Conservation (phyloP, 1,140 invertebrate species). For the Bombus impatiens region DNA sequence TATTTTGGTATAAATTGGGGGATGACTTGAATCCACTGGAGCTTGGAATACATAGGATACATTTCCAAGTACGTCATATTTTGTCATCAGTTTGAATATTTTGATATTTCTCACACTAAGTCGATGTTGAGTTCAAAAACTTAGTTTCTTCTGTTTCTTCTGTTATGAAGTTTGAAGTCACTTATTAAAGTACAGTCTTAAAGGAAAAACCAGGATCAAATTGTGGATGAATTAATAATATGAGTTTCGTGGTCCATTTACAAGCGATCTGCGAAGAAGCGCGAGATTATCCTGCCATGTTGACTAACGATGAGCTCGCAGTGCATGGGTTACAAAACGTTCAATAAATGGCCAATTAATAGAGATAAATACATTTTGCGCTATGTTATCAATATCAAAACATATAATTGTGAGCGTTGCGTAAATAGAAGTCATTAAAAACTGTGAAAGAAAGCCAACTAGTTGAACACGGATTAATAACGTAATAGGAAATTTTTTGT, state of each 20-base stretch:
- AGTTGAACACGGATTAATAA: not conserved
- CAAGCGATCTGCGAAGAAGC: not conserved
- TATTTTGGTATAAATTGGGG: no score
- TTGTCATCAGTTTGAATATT: no score
- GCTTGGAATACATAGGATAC: no score
- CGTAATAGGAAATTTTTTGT: not conserved
- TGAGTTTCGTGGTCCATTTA: not conserved
- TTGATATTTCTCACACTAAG: not conserved
- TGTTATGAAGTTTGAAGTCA: not conserved
- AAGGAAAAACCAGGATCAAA: not conserved
- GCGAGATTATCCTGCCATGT: slow-evolving; percentile 9
- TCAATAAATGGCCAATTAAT: slow-evolving; percentile 23
- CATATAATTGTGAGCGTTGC: slow-evolving; percentile 12
- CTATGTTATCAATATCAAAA: not conserved
- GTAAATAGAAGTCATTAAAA: slow-evolving; percentile 22
- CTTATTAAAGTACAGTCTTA: not conserved
- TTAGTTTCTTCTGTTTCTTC: not conserved
- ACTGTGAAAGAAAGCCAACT: not conserved
- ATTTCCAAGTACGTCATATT: no score
- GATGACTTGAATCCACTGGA: no score
- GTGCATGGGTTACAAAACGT: not conserved
- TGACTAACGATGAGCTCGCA: not conserved
- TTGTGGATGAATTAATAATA: not conserved
- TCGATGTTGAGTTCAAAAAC: accelerated
- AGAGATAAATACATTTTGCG: not conserved